Percentiles rank a stretch among this genome's conserved stretches.
Evolutionary conservation across 2,113 vertebrate species (phyloP).

Genomic region (Gyps fulvus): DNA sequence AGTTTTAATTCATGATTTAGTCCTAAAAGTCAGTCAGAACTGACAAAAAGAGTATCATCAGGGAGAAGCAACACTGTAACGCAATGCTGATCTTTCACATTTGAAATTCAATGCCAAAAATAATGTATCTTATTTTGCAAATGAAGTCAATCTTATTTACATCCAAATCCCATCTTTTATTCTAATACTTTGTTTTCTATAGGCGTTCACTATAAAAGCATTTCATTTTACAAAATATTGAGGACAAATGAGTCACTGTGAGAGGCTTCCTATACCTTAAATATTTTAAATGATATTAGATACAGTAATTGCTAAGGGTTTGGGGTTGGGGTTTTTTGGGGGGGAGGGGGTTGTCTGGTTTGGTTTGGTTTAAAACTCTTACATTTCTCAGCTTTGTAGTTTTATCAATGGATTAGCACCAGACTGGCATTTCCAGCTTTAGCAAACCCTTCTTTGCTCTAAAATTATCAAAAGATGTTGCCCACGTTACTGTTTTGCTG

Average conservation of each 20-base stretch:
- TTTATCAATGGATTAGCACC: neutral
- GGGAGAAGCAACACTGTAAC: neutral
- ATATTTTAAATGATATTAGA: neutral
- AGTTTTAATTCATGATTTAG: neutral
- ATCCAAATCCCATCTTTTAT: neutral
- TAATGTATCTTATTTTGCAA: neutral
- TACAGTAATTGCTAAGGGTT: neutral
- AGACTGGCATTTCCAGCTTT: neutral
- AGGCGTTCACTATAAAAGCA: neutral
- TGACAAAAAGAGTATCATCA: neutral
- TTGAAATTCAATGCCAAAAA: neutral
- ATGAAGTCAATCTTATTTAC: neutral
- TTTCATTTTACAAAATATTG: neutral
- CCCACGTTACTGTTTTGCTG: neutral
- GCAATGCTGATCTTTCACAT: neutral
- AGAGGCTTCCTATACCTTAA: neutral
- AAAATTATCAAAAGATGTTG: neutral
- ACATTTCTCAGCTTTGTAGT: neutral
- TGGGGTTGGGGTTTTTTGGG: neutral
- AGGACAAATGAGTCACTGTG: neutral
- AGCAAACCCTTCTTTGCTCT: neutral
- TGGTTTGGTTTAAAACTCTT: neutral
- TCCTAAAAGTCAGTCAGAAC: neutral
- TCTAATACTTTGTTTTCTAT: neutral
- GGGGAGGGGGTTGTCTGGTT: neutral